These are phyloP conservation scores for Yponomeuta plumbellus DNA, from an alignment of 2,888 invertebrate genomes.

Conservation along the genomic window DNA sequence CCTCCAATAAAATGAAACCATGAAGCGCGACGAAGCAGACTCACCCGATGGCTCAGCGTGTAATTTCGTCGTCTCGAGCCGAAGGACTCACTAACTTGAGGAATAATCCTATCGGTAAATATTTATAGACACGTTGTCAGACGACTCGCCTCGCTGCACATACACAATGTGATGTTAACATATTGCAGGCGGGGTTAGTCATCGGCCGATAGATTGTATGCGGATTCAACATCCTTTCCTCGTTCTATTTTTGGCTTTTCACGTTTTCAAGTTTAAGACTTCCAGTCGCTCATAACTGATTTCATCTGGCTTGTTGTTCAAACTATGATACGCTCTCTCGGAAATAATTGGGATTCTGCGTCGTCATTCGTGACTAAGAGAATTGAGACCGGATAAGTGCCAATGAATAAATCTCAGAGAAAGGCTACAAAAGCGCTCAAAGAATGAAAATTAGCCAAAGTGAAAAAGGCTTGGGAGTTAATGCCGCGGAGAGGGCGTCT, in stretches of 20 bases:
- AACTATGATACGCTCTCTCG: not conserved
- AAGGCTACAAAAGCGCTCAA: not conserved
- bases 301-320: not conserved
- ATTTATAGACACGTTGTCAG: constrained; percentile 60
- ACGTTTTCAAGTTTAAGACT: not conserved
- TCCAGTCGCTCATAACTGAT: not conserved
- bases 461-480: not conserved
- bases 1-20: constrained; percentile 54
- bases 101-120: constrained; percentile 68
- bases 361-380: not conserved
- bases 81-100: constrained; percentile 32
- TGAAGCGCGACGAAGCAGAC: constrained; percentile 55
- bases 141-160: constrained; percentile 57
- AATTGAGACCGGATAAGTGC: not conserved
- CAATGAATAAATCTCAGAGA: not conserved
- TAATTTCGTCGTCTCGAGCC: constrained; percentile 54
- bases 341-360: not conserved
- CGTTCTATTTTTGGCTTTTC: not conserved
- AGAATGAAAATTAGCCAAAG: not conserved
- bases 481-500: no score
- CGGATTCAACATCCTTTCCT: constrained; percentile 11
- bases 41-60: constrained; percentile 66
- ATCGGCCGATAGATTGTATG: constrained; percentile 23
- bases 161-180: constrained; percentile 60
- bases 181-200: constrained; percentile 51